phyloP scores from a whole-genome alignment of 1,140 invertebrate species.

The Liolophura sinensis region DNA sequence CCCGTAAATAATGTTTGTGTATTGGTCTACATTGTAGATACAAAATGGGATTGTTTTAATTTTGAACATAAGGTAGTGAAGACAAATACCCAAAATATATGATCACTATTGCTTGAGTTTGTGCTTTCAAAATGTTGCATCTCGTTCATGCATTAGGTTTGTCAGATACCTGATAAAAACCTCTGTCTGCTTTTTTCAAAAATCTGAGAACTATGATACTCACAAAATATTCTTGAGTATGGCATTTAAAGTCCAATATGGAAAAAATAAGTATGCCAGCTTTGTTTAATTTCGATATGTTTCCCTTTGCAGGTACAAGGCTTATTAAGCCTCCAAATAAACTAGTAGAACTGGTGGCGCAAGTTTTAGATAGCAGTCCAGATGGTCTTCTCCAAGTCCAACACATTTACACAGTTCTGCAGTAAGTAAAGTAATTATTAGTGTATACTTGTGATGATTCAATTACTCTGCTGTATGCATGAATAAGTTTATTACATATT shows the following conservation, averaged over 20 bases:
- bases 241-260: not conserved
- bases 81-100: too few species aligned
- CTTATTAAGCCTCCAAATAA: slow-evolving; percentile 41
- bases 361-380: slow-evolving; percentile 41
- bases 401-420: slow-evolving; percentile 43
- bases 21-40: too few species aligned
- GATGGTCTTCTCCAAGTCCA: slow-evolving; percentile 51
- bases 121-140: too few species aligned
- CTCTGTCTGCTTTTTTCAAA: not conserved
- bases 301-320: slow-evolving; percentile 33
- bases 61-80: too few species aligned
- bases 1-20: too few species aligned
- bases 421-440: slow-evolving; percentile 26
- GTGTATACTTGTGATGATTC: not conserved
- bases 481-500: too few species aligned
- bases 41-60: too few species aligned
- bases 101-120: too few species aligned
- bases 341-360: slow-evolving; percentile 44
- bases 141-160: not conserved
- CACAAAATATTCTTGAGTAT: not conserved
- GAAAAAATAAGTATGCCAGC: not conserved
- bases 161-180: not conserved
- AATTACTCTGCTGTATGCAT: not conserved
- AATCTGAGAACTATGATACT: not conserved
- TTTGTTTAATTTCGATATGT: slow-evolving; percentile 3